Evolutionary conservation across 2,113 vertebrate genomes (phyloP), one percentile per base, ranked within the genome.

Genomic region (Pteropus alecto): DNA sequence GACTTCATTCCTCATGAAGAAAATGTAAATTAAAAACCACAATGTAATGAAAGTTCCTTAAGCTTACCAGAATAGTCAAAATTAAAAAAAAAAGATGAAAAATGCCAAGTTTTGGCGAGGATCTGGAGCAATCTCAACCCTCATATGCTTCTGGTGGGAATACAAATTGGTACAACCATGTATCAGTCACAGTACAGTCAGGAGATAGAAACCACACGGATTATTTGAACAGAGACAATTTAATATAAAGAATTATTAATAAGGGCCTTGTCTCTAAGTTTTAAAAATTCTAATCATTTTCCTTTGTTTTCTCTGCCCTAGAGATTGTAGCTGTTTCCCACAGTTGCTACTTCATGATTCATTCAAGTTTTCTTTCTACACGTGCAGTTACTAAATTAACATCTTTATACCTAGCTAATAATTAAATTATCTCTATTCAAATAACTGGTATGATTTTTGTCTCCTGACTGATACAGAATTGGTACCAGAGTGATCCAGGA

Each of bases 1-100:
- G 51, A 87, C 46, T 90, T 93, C 41, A 78, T 78, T 68, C 33
- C 2, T 30, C 24, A 68, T 48, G 1, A 91, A 51, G 24, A 19
- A 95, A 93, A 61, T 70, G 79, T 51, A 96, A 81, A 76, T 43
- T 86, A 86, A 83, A 93, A 89, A 33, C 19, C 48, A 79, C 12
- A 71, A 18, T 33, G n/a, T 48, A 48, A 26, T n/a, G 77, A 79
- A 35, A 38, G 28, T 8, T 60, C 67, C 81, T 90, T 24, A 74
- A 90, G 46, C 12, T n/a, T 70, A 87, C 18, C n/a, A 77, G n/a
- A 81, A 86, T 41, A n/a, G 28, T 26, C 65, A 79, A 90, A 90
- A 73, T 51, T 48, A 18, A 51, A 51, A 48, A 18, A 82, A 84
- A 90, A 83, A 58, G 30, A 43, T 38, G 13, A 92, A 78, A 96